Evolutionary conservation across 2,797 vertebrate genomes (phyloP).

Genomic region (Discoglossus pictus): DNA sequence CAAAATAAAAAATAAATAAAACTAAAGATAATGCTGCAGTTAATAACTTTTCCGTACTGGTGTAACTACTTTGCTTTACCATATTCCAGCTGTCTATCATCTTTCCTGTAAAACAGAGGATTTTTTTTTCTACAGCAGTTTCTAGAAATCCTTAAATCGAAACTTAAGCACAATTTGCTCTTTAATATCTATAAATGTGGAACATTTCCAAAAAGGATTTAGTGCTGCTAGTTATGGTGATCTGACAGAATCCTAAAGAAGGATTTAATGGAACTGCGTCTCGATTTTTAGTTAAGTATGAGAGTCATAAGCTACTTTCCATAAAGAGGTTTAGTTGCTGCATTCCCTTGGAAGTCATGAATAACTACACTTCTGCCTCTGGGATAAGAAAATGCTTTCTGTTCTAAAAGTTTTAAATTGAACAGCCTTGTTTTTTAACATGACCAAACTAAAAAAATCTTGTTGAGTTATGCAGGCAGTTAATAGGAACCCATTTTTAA

Average conservation of each 20-base stretch:
- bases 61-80: no score
- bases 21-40: background rate
- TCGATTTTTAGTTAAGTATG: slow-evolving; percentile 37
- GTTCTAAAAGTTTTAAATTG: slow-evolving; percentile 12
- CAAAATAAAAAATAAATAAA: background rate
- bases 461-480: slow-evolving; percentile 1
- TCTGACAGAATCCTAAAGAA: slow-evolving; percentile 44
- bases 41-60: no score
- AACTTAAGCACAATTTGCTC: slow-evolving; percentile 21
- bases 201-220: slow-evolving; percentile 33
- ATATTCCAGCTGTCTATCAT: background rate
- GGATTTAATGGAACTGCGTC: slow-evolving; percentile 40
- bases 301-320: slow-evolving; percentile 46
- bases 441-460: slow-evolving; percentile 8
- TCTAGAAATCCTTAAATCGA: slow-evolving; percentile 9
- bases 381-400: slow-evolving; percentile 26
- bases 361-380: slow-evolving; percentile 25
- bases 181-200: slow-evolving; percentile 36
- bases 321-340: slow-evolving; percentile 37
- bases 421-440: slow-evolving; percentile 7
- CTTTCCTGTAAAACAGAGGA: background rate
- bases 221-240: slow-evolving; percentile 26
- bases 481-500: slow-evolving; percentile 3
- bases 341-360: slow-evolving; percentile 38
- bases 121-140: slow-evolving; percentile 26